Conservation (phyloP, 2,113 vertebrate genomes). For the Pseudorasbora parva region DNA sequence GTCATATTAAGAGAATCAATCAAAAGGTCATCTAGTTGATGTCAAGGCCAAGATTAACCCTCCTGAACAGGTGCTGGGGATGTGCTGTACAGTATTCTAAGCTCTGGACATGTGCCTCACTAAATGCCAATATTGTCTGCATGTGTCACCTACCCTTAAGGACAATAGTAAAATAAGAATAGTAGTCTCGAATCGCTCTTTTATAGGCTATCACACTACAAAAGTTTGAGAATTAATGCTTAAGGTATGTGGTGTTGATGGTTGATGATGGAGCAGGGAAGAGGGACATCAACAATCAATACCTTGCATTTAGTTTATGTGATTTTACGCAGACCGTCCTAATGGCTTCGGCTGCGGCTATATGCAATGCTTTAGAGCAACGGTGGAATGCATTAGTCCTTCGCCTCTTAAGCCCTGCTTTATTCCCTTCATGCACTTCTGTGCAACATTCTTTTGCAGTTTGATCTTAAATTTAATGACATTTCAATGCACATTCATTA, state of each 20-base stretch:
- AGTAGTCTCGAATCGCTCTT: background rate
- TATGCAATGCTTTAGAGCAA: constrained; percentile 23
- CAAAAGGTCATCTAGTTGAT: constrained; percentile 52
- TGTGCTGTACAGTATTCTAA: constrained; percentile 61
- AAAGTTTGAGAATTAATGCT: constrained; percentile 12
- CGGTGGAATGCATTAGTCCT: constrained; percentile 41
- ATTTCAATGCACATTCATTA: background rate
- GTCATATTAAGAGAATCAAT: constrained; percentile 26
- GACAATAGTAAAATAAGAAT: constrained; percentile 20
- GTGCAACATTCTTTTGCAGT: constrained; percentile 7
- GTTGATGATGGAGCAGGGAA: constrained; percentile 6
- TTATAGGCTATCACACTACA: background rate
- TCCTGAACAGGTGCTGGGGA: constrained; percentile 57
- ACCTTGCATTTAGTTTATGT: constrained; percentile 47
- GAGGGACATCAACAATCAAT: constrained; percentile 42
- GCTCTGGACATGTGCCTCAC: constrained; percentile 62
- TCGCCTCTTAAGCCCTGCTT: constrained; percentile 23
- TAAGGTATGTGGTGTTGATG: constrained; percentile 16
- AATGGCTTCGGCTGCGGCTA: constrained; percentile 28
- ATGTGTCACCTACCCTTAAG: constrained; percentile 58
- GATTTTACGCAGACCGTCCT: constrained; percentile 31
- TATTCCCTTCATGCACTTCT: constrained; percentile 14
- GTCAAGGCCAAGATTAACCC: constrained; percentile 48
- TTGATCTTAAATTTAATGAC: background rate
- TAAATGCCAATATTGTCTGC: constrained; percentile 37